These are phyloP conservation scores for Anguilla megastoma DNA, from an alignment of 2,797 vertebrate genomes.

Conservation along the genomic window DNA sequence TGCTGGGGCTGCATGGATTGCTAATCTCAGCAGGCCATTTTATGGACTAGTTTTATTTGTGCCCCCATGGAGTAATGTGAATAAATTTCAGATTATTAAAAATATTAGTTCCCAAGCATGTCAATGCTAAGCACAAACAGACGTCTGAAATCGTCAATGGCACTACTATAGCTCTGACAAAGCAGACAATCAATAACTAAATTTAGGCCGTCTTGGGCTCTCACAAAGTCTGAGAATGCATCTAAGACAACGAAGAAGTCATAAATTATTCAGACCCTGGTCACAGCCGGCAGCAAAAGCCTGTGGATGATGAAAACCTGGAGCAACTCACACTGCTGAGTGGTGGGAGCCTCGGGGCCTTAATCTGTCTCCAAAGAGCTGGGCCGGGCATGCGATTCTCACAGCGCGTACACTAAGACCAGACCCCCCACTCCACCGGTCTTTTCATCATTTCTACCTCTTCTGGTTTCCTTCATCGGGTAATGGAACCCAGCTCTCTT, in stretches of 20 bases:
- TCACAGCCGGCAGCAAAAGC: slow-evolving; percentile 5
- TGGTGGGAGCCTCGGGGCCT: neutral
- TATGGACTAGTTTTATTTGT: too few relatives aligned
- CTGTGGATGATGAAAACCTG: slow-evolving; percentile 21
- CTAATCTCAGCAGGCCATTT: neutral
- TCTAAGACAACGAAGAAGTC: neutral
- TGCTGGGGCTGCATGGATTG: neutral
- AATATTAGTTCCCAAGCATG: neutral
- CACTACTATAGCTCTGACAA: neutral
- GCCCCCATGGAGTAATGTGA: neutral
- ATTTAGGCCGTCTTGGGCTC: neutral
- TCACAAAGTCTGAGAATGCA: neutral
- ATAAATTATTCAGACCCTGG: slow-evolving; percentile 11
- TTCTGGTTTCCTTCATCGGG: neutral
- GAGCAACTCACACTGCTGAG: slow-evolving; percentile 8
- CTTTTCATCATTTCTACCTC: slow-evolving; percentile 1
- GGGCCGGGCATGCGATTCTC: neutral
- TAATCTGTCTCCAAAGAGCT: slow-evolving; percentile 2
- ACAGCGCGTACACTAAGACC: neutral
- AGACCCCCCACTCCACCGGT: neutral
- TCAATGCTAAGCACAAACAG: neutral
- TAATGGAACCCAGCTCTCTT: slow-evolving; percentile 5
- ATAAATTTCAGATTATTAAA: neutral
- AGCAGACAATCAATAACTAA: slow-evolving; percentile 8
- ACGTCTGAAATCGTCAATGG: neutral